These are phyloP conservation scores for Oncorhynchus masou DNA, from an alignment of 2,113 vertebrate genomes.

Conservation along the genomic window DNA sequence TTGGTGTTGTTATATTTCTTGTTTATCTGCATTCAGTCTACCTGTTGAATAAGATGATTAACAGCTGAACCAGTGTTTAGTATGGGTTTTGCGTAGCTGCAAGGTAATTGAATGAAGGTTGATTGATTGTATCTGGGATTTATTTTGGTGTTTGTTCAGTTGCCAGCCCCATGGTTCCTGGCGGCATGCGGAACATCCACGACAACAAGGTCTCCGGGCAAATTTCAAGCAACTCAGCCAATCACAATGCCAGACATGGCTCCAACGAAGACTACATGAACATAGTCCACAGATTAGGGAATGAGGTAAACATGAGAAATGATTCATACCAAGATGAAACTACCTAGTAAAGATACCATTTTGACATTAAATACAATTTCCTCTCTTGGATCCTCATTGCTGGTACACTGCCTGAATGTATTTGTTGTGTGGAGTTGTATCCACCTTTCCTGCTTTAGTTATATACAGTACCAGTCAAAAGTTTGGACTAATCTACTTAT, in stretches of 20 bases:
- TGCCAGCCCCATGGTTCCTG: conserved; percentile 84
- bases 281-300: conserved; percentile 90
- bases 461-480: too few species aligned
- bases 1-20: background rate
- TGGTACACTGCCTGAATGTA: too few species aligned
- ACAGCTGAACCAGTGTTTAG: background rate
- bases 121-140: background rate
- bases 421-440: background rate
- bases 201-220: conserved; percentile 91
- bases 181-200: conserved; percentile 85
- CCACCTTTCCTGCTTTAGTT: background rate
- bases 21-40: background rate
- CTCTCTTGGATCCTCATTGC: background rate
- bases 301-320: conserved; percentile 80
- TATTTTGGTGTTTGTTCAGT: conserved; percentile 60
- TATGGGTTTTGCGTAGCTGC: too few species aligned
- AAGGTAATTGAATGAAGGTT: too few species aligned
- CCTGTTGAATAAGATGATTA: background rate
- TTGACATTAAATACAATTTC: background rate
- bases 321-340: conserved; percentile 2
- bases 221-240: conserved; percentile 87
- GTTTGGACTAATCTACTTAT: too few species aligned
- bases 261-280: conserved; percentile 91
- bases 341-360: background rate
- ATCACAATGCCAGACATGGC: conserved; percentile 86